Evolutionary conservation across 2,888 invertebrate species (phyloP), one percentile per base, ranked within the genome.

Genomic region (Muschampia plurimacula): DNA sequence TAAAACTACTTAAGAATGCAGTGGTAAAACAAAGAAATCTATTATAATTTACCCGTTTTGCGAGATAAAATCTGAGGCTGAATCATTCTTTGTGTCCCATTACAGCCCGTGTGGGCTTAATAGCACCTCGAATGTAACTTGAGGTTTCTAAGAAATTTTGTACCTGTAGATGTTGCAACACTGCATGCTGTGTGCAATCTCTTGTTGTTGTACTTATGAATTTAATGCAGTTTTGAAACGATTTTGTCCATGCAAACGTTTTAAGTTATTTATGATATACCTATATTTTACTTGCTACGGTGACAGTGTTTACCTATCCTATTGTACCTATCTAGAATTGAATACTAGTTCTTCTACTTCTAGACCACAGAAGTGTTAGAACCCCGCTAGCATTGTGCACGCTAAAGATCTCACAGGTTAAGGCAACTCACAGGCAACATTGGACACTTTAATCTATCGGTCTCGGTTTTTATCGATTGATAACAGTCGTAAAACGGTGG

Each of bases 41-140:
- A 64, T 69, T 55, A 69, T 69, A 69, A 69, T 69, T 69, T 64
- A 44, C 62, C 57, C 32, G 67, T 70, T 59, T 22, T 22, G 46
- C 44, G 22, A 65, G 70, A 70, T 70, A 70, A 32, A 36, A 70
- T 70, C 64, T 28, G 70, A 65, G 46, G 70, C 57, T 65, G 70
- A 70, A 65, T 66, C 66, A 66, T 59, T 66, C 49, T 66, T 66
- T 66, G 66, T 49, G 39, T 66, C 49, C 65, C 71, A 71, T 71
- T 71, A 71, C 60, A 59, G 59, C 39, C 22, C 22, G 71, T 71
- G 66, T 71, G 71, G 66, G 71, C 66, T 57, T 70, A 71, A 71
- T 71, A 71, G 60, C 71, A 52, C 52, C 52, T 52, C 15, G 15
- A 52, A 52, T 52, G 52, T 15, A 8, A 66, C 57, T 70, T 57